These are phyloP conservation scores for Datnioides undecimradiatus DNA, from an alignment of 2,113 vertebrate species.

Conservation along the genomic window DNA sequence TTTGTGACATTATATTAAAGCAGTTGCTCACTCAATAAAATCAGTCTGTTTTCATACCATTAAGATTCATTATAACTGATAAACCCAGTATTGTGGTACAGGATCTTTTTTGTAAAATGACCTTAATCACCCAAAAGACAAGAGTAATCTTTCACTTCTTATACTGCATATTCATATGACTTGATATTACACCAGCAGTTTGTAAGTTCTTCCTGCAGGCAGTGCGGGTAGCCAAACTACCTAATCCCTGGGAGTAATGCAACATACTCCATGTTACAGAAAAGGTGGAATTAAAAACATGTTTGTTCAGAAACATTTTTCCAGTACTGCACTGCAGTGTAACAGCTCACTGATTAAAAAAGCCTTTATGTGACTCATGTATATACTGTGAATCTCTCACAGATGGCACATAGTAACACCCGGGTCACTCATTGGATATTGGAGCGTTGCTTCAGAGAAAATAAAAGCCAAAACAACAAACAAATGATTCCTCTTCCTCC, in stretches of 20 bases:
- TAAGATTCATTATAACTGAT: no score
- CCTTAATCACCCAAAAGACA: neutral
- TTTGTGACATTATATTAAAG: no score
- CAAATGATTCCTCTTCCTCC: constrained; percentile 11
- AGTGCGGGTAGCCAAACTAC: neutral
- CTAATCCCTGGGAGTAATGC: neutral
- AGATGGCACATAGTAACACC: constrained; percentile 2
- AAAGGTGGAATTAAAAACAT: neutral
- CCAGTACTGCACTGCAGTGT: neutral
- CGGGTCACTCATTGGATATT: constrained; percentile 34
- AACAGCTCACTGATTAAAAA: neutral
- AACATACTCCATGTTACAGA: neutral
- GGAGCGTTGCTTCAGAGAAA: neutral
- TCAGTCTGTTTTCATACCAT: no score
- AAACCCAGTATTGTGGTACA: no score
- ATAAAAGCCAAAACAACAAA: constrained; percentile 40
- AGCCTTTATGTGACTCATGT: constrained; percentile 1
- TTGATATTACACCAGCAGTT: neutral
- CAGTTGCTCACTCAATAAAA: no score
- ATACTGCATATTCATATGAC: neutral
- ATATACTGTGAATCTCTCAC: constrained; percentile 1
- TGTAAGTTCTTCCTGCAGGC: neutral
- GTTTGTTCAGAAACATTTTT: neutral
- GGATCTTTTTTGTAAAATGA: neutral
- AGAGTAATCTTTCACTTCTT: neutral